These are phyloP conservation scores for Andrena camellia DNA, from an alignment of 2,888 invertebrate genomes.

Conservation along the genomic window DNA sequence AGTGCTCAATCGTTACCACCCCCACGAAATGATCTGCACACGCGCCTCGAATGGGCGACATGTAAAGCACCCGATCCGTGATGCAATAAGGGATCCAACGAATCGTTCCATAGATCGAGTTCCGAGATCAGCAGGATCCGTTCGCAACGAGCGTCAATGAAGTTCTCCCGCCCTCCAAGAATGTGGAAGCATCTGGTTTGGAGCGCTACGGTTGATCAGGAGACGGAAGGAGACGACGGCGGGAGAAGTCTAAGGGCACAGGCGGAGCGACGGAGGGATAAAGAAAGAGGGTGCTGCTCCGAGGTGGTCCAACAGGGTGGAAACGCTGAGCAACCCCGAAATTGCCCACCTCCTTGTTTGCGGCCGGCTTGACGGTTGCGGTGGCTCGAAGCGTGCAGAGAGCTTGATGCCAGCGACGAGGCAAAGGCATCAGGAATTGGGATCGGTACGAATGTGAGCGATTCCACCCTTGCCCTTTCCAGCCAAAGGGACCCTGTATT, in stretches of 20 bases:
- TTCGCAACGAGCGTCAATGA: slow-evolving; percentile 32
- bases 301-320: slow-evolving; percentile 60
- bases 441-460: slow-evolving; percentile 62
- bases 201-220: slow-evolving; percentile 67
- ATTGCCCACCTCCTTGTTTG: slow-evolving; percentile 79
- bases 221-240: slow-evolving; percentile 4
- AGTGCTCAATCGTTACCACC: no score
- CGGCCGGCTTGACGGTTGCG: slow-evolving; percentile 59
- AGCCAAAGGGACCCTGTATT: slow-evolving; percentile 14
- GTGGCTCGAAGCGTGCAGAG: slow-evolving; percentile 34
- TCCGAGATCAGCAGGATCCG: slow-evolving; percentile 32
- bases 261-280: background rate
- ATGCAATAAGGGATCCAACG: slow-evolving; percentile 27
- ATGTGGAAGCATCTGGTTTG: slow-evolving; percentile 63
- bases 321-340: slow-evolving; percentile 80
- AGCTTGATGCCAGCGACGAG: slow-evolving; percentile 36
- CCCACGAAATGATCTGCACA: no score
- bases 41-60: background rate
- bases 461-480: slow-evolving; percentile 5
- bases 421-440: slow-evolving; percentile 62
- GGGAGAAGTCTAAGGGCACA: background rate
- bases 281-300: background rate
- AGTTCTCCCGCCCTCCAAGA: slow-evolving; percentile 34
- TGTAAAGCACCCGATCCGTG: background rate
- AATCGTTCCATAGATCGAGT: slow-evolving; percentile 32